Evolutionary conservation across 1,140 invertebrate species (phyloP), one percentile per base, ranked within the genome.

Genomic region (Leptopilina boulardi): DNA sequence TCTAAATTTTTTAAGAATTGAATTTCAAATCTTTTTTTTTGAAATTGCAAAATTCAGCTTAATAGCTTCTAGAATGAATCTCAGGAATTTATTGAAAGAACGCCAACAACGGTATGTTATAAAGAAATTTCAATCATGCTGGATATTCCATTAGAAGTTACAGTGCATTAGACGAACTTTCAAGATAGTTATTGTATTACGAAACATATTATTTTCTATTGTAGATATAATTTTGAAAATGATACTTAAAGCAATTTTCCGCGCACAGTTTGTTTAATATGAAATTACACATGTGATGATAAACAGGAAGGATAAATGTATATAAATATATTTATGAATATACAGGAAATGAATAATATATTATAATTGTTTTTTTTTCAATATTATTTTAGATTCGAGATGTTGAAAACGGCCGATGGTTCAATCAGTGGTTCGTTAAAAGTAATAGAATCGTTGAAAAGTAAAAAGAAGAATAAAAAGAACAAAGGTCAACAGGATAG

Each of bases 321-420:
- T 3, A 34, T 2, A 34, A 34, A 34, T 34, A 34, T 34, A 34
- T 6, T n/a, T n/a, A n/a, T n/a, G n/a, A n/a, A n/a, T n/a, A n/a
- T n/a, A n/a, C n/a, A n/a, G n/a, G n/a, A n/a, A n/a, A n/a, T n/a
- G n/a, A n/a, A n/a, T n/a, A n/a, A n/a, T n/a, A n/a, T n/a, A n/a
- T n/a, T n/a, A n/a, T n/a, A 95, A 96, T 94, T 81, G 74, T 75
- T 74, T 66, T 77, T 71, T 75, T 41, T 56, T 76, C 51, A 80
- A 44, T 44, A n/a, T 47, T 30, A 71, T 77, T 72, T 2, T 90
- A 97, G 96, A 91, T 95, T 96, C 92, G 96, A 97, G 88, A 94
- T 96, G 91, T 87, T 96, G 66, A 95, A 96, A 89, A 95, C 94
- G 0, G 92, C 93, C 21, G 96, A 97, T 86, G 94, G 94, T 1